A percentile compares a stretch with the other conserved stretches of the same genome.
These are phyloP conservation scores for Brachionus plicatilis DNA, from an alignment of 1,140 invertebrate species.

Conservation along the genomic window DNA sequence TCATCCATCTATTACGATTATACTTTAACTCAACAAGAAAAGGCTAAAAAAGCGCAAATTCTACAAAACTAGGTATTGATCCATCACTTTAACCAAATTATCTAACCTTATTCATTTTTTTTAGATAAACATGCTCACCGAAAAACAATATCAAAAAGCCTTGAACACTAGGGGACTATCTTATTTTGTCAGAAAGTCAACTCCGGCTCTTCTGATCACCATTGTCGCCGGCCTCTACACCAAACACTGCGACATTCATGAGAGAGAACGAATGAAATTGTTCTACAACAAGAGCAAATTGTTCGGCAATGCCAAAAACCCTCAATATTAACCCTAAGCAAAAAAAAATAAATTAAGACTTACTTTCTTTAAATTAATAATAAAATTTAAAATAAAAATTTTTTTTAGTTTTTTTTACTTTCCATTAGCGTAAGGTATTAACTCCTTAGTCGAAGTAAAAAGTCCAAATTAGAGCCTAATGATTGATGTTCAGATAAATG, in stretches of 20 bases:
- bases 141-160: background rate
- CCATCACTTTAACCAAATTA: background rate
- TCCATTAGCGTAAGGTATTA: background rate
- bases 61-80: conserved; percentile 5
- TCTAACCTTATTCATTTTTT: background rate
- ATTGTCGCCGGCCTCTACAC: background rate
- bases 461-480: background rate
- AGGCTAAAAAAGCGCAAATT: background rate
- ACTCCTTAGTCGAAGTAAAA: background rate
- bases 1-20: conserved; percentile 36
- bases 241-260: conserved; percentile 27
- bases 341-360: background rate
- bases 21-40: conserved; percentile 21
- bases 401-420: background rate
- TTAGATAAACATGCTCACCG: conserved; percentile 34
- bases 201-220: background rate
- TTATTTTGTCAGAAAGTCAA: background rate
- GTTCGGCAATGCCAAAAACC: background rate
- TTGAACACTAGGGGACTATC: background rate
- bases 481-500: background rate
- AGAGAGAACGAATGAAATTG: background rate
- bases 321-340: conserved; percentile 16
- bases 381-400: background rate
- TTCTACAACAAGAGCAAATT: conserved; percentile 38
- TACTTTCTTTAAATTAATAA: background rate